Base-by-base conservation (phyloP, 2,113 vertebrate species). In the Dasyurus viverrinus region DNA sequence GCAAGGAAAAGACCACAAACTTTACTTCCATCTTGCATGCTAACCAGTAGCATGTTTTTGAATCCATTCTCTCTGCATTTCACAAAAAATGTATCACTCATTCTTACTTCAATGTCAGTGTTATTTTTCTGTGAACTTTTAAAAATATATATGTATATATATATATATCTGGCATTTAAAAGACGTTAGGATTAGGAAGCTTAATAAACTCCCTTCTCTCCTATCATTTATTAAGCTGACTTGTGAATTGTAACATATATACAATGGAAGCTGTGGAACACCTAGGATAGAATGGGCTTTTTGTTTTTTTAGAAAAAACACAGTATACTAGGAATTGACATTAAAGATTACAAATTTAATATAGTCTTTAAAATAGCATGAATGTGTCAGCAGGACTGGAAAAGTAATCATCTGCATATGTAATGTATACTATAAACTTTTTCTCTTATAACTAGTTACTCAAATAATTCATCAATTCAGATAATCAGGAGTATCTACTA, bases 101-200 rank as follows among this genome's bases (percentile, higher is more conserved):
- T 10, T 91, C 57, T 89, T 68, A 93, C 92, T 94, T 48, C 90
- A 53, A 93, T 52, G 53, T 23, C 50, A 53, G 25, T 89, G 47
- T 93, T 96, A 53, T 42, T 95, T 97, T 96, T 89, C 91, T 93
- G 53, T 91, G 84, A 94, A 95, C 52, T 84, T 23, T 30, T 3
- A 60, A 60, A 57, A 25, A 24, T 48, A 48, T 48, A 48, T 48
- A 48, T 48, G 3, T 48, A 14, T 0, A 57, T 36, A 84, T 22
- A 84, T 84, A 42, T 6, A 84, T 42, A 84, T 23, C 42, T 42
- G n/a, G 7, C 6, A 0, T 42, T 23, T 36, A 68, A 68, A 36
- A 60, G 57, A 68, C 12, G 36, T 68, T 14, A 68, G 57, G 57
- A 2, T 93, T 24, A 26, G 76, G 30, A 93, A 84, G 68, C 54